Evolutionary conservation across 2,797 vertebrate genomes (phyloP).

Genomic region (Psittacula derbiana): DNA sequence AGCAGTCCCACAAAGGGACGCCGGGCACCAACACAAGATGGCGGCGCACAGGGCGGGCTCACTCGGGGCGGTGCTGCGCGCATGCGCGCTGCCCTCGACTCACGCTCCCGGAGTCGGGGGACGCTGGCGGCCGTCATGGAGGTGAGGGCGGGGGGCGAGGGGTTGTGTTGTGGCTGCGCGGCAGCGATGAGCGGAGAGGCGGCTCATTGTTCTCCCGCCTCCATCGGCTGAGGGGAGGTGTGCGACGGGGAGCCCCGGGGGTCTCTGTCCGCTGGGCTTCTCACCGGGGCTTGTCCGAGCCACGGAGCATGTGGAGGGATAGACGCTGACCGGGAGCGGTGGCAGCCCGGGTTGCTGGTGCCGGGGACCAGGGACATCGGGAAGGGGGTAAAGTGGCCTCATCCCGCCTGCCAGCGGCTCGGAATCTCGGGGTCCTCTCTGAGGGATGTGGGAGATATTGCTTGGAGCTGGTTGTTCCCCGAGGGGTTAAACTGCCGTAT

Average conservation of each 20-base stretch:
- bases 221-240: background rate
- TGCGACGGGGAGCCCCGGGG: background rate
- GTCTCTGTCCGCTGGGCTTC: background rate
- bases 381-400: background rate
- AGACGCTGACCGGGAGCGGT: rapidly evolving
- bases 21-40: background rate
- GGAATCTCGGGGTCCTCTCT: background rate
- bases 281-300: background rate
- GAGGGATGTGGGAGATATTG: rapidly evolving
- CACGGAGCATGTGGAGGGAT: background rate
- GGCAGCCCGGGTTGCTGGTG: background rate
- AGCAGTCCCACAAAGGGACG: rapidly evolving
- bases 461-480: background rate
- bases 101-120: background rate
- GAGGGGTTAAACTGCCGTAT: background rate
- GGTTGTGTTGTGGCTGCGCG: rapidly evolving
- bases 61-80: background rate
- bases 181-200: rapidly evolving
- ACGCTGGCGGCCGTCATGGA: background rate
- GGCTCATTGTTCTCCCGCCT: background rate
- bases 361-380: background rate
- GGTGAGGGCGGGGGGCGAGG: background rate
- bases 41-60: background rate
- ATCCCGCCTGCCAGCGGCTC: background rate
- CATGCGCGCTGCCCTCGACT: background rate